A percentile compares a stretch with the other conserved stretches of the same genome.
phyloP scores from a whole-genome alignment of 92 coral and sea anemone species.

The Umimayanthus chanpuru region DNA sequence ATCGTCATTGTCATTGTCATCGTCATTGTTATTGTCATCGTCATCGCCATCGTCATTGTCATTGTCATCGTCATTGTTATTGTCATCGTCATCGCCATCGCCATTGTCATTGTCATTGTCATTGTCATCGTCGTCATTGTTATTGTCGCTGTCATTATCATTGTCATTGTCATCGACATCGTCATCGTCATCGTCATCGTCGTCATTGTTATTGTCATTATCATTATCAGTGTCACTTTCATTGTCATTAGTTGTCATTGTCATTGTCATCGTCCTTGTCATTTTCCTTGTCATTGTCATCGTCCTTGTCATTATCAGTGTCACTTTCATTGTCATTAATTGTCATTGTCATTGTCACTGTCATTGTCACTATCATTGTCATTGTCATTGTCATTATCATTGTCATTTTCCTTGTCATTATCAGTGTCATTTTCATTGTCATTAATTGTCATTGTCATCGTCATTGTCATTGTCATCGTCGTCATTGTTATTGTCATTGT shows the following conservation, averaged over 20 bases:
- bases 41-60: too few relatives aligned
- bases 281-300: too few relatives aligned
- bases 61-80: too few relatives aligned
- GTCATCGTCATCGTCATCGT: not conserved
- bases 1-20: too few relatives aligned
- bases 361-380: not conserved
- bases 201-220: not conserved
- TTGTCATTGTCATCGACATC: not conserved
- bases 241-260: not conserved
- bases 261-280: too few relatives aligned
- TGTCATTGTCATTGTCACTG: not conserved
- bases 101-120: too few relatives aligned
- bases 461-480: not conserved
- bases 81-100: too few relatives aligned
- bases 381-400: not conserved
- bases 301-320: too few relatives aligned
- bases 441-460: not conserved
- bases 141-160: too few relatives aligned
- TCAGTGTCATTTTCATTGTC: not conserved
- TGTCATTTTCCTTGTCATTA: not conserved
- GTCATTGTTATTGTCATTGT: too few relatives aligned
- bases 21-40: too few relatives aligned
- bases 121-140: not conserved
- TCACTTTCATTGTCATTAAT: not conserved
- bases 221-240: not conserved